These are phyloP conservation scores for Enteromius unitaeniatus DNA, from an alignment of 2,797 vertebrate genomes.

Conservation along the genomic window DNA sequence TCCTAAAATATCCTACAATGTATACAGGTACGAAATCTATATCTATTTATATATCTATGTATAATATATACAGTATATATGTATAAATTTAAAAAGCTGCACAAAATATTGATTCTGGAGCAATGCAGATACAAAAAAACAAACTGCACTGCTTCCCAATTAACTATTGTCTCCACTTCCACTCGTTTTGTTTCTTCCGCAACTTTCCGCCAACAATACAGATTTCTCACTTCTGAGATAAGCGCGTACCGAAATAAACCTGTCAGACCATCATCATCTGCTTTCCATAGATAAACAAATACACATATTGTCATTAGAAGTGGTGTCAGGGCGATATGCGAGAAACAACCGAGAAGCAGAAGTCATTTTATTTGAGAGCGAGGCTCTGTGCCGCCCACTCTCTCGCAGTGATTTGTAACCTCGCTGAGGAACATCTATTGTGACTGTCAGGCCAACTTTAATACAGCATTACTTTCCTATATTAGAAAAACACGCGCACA, in stretches of 20 bases:
- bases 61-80: no score
- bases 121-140: neutral
- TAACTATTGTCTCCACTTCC: neutral
- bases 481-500: conserved; percentile 61
- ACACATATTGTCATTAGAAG: conserved; percentile 50
- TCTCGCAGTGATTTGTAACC: conserved; percentile 74
- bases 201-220: neutral
- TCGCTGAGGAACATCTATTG: conserved; percentile 68
- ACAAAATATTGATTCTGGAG: neutral
- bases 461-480: conserved; percentile 71
- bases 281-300: conserved; percentile 43
- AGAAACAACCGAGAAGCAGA: conserved; percentile 30
- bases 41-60: no score
- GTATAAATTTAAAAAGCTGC: neutral
- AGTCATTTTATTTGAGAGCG: conserved; percentile 69
- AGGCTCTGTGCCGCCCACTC: conserved; percentile 65
- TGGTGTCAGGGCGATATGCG: neutral
- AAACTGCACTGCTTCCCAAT: neutral
- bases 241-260: conserved; percentile 6
- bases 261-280: conserved; percentile 22
- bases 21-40: neutral
- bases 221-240: conserved; percentile 26
- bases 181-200: neutral
- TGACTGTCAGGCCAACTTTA: conserved; percentile 71
- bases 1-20: no score